Evolutionary conservation across 2,797 vertebrate genomes (phyloP).

Genomic region (Pangasius mekongensis): DNA sequence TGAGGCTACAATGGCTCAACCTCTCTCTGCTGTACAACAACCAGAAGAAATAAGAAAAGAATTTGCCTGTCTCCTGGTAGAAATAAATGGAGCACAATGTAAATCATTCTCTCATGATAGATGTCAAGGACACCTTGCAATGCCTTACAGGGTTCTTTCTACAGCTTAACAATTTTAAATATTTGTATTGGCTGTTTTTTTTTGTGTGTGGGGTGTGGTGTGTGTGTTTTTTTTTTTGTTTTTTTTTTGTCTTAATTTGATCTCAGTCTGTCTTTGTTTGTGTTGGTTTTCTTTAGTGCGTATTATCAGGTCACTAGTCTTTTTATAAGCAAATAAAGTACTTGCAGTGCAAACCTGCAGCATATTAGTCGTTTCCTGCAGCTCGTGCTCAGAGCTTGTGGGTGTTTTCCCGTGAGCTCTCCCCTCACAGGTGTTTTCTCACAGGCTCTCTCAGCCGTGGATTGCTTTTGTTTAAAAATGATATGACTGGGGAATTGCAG

Average conservation of each 20-base stretch:
- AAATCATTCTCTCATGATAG: conserved; percentile 39
- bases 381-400: conserved; percentile 20
- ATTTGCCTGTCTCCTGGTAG: conserved; percentile 39
- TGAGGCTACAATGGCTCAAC: neutral
- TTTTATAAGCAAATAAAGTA: conserved; percentile 15
- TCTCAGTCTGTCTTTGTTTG: neutral
- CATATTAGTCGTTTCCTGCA: conserved; percentile 53
- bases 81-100: conserved; percentile 6
- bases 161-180: neutral
- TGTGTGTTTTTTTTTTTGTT: no score
- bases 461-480: conserved; percentile 68
- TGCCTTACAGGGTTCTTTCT: neutral
- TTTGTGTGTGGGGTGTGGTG: no score
- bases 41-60: conserved; percentile 50
- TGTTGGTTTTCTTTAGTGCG: neutral
- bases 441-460: conserved; percentile 61
- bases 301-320: neutral
- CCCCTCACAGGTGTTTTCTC: conserved; percentile 67
- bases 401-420: conserved; percentile 35
- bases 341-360: neutral
- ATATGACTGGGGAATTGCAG: conserved; percentile 64
- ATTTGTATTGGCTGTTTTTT: neutral
- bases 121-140: conserved; percentile 34
- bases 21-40: neutral
- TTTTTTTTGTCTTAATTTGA: neutral